These are phyloP conservation scores for Crax fasciolata DNA, from an alignment of 2,797 vertebrate species.

Conservation along the genomic window DNA sequence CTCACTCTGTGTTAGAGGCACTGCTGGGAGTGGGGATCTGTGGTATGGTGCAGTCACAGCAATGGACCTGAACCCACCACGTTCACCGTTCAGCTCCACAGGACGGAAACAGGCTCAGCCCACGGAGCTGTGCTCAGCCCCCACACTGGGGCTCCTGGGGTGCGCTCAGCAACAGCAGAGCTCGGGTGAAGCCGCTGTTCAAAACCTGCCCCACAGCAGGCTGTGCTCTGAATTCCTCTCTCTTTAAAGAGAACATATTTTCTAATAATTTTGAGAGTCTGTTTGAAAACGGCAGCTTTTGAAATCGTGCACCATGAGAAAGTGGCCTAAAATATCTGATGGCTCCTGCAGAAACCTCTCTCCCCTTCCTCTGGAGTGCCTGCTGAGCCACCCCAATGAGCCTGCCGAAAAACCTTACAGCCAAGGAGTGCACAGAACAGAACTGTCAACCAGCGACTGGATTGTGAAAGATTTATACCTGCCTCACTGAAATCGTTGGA, in stretches of 20 bases:
- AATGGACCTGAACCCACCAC: neutral
- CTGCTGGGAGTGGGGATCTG: slow-evolving; percentile 35
- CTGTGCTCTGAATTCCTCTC: neutral
- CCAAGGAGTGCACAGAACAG: neutral
- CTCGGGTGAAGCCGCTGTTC: neutral
- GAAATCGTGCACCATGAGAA: neutral
- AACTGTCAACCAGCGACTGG: neutral
- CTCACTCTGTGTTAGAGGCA: slow-evolving; percentile 13
- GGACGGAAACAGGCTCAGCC: neutral
- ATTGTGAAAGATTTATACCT: slow-evolving; percentile 45
- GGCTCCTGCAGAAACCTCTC: neutral
- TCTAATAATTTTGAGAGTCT: neutral
- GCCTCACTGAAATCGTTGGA: slow-evolving; percentile 29
- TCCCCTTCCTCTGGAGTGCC: neutral
- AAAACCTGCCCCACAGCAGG: neutral
- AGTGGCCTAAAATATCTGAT: neutral
- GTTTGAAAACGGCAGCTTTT: neutral
- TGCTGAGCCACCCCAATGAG: neutral
- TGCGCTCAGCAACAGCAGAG: neutral
- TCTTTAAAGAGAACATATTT: neutral
- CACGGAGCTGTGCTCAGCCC: too few relatives aligned
- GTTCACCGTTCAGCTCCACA: neutral
- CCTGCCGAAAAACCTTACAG: neutral
- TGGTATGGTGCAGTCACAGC: neutral
- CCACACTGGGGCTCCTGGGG: too few relatives aligned